Base-by-base conservation (phyloP, 2,888 invertebrate genomes). In the Piscicola geometra region DNA sequence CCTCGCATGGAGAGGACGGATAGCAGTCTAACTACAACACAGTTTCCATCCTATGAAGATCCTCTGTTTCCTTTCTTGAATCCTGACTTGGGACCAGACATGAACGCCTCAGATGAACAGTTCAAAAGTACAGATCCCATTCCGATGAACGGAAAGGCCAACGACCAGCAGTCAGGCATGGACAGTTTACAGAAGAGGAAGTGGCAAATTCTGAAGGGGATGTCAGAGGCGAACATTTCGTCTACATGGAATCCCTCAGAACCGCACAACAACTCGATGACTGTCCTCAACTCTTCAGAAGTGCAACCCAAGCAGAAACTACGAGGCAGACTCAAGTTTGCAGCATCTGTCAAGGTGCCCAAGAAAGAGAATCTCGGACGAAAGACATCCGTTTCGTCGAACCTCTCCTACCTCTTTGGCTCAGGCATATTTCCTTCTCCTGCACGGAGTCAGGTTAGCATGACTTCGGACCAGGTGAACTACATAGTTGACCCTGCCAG, bases 351-450 rank as follows among this genome's bases (percentile, higher is more conserved):
- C 21, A 73, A 64, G 28, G 18, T 32, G 15, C 21, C 36, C 1
- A 47, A 52, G 28, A 2, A 18, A 32, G 52, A 52, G 1, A 32
- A 50, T 3, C 35, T 73, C 35, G 64, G 36, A 33, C 60, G 73
- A 33, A 73, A 73, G 30, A 73, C 32, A 18, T 73, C 73, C 25
- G 64, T 73, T 32, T n/a, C 73, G 9, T 73, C 73, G 9, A 73
- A 73, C 33, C 64, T 73, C n/a, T 73, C 73, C n/a, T 73, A 73
- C n/a, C 64, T 73, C 25, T 64, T 73, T n/a, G 73, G 73, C 36
- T 73, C 73, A 0, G 56, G 33, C 1, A 25, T 73, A 21, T 73
- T 73, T n/a, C 32, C 60, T n/a, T 64, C 60, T 32, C 73, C 60
- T 1, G 32, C 60, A 1, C 2, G 64, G 2, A 73, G 73, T 60